phyloP scores from a whole-genome alignment of 1,140 invertebrate genomes.

The Acromyrmex echinatior region DNA sequence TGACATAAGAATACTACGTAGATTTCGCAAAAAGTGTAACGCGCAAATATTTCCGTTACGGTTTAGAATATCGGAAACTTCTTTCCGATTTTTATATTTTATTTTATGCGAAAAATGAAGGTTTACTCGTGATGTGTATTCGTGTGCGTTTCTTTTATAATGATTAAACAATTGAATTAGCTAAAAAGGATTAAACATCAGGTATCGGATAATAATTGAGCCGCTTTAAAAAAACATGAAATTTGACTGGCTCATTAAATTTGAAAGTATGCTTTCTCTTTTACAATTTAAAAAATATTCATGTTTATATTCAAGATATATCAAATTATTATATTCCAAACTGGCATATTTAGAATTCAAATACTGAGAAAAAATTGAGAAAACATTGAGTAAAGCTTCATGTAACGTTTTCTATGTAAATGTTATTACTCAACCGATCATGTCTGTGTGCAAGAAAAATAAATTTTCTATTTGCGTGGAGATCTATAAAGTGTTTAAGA shows the following conservation, averaged over 20 bases:
- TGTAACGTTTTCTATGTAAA: background rate
- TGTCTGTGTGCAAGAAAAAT: background rate
- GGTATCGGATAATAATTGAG: background rate
- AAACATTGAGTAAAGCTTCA: background rate
- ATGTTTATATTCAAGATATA: background rate
- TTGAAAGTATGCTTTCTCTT: background rate
- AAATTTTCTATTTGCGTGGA: background rate
- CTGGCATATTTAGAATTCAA: background rate
- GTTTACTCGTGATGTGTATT: background rate
- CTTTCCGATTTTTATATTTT: background rate
- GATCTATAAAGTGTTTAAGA: background rate
- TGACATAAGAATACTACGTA: background rate
- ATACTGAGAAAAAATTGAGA: background rate
- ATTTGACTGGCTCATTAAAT: background rate
- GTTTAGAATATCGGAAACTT: background rate
- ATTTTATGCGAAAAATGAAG: background rate
- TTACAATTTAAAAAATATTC: background rate
- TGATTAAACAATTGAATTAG: background rate
- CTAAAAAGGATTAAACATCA: background rate
- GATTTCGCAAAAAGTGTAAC: slow-evolving; percentile 38
- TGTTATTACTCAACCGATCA: background rate
- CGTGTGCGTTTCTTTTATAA: background rate
- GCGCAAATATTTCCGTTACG: slow-evolving; percentile 34
- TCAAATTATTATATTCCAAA: background rate
- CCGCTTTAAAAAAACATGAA: background rate